A percentile compares a stretch with the other conserved stretches of the same genome.
Conservation (phyloP, 2,113 vertebrate genomes). For the Machaerirhynchus nigripectus region DNA sequence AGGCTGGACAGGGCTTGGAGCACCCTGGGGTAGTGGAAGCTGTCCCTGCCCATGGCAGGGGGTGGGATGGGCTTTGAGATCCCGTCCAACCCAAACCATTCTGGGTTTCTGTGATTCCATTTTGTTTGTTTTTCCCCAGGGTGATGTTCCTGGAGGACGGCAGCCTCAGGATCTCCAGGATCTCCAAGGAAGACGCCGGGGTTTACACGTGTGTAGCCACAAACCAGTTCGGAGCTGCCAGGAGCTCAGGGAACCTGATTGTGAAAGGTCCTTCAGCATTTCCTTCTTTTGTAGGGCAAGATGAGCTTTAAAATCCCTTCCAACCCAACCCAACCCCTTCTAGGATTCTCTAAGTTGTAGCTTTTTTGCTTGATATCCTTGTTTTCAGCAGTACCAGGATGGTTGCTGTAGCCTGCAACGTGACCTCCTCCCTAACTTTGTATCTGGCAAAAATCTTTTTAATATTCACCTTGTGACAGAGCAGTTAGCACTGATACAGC, state of each 20-base stretch:
- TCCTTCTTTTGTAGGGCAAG: not conserved
- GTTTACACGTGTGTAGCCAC: constrained; percentile 81
- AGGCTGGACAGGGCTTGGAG: accelerated
- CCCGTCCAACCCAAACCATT: accelerated
- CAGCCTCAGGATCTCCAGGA: constrained; percentile 81
- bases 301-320: not conserved
- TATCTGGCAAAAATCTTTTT: constrained; percentile 6
- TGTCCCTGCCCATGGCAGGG: not conserved
- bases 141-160: constrained; percentile 73
- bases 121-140: not conserved
- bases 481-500: not conserved
- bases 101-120: no score
- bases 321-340: not conserved
- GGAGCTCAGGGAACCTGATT: constrained; percentile 76
- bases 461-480: not conserved
- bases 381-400: not conserved
- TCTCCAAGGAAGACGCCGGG: constrained; percentile 77
- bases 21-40: not conserved
- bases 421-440: not conserved
- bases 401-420: not conserved
- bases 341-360: not conserved
- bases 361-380: not conserved
- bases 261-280: constrained; percentile 81
- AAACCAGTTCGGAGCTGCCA: constrained; percentile 82
- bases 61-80: not conserved